Percentiles rank a stretch among this genome's conserved stretches.
phyloP scores from a whole-genome alignment of 1,140 invertebrate genomes.

The Drosophila pallidifrons region DNA sequence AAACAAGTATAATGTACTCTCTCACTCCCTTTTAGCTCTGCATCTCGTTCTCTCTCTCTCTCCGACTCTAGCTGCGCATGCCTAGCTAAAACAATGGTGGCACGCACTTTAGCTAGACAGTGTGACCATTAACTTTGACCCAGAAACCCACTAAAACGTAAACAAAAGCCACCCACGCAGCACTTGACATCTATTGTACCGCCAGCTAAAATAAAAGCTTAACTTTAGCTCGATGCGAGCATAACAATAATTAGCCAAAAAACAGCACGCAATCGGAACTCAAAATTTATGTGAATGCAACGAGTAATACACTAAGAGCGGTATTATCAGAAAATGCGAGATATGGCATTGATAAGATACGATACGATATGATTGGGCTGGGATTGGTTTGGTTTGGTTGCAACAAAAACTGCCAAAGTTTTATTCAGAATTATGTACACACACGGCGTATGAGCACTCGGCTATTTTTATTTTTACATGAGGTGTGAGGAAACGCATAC shows the following conservation, averaged over 20 bases:
- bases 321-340: constrained; percentile 39
- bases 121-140: constrained; percentile 70
- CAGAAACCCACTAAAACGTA: constrained; percentile 75
- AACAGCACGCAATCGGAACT: constrained; percentile 25
- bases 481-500: constrained; percentile 39
- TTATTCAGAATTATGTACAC: neutral
- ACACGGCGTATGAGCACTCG: neutral
- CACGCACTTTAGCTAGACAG: constrained; percentile 7
- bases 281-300: constrained; percentile 22
- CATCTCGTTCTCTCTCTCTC: neutral
- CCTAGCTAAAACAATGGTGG: constrained; percentile 24
- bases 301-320: neutral
- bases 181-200: constrained; percentile 7
- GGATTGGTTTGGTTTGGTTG: constrained; percentile 23
- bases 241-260: constrained; percentile 39
- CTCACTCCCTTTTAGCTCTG: neutral
- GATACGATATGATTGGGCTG: too few species aligned
- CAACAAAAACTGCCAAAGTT: constrained; percentile 18
- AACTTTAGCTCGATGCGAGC: neutral
- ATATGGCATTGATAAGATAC: constrained; percentile 63
- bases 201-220: neutral
- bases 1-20: neutral
- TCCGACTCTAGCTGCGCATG: neutral
- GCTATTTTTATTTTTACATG: constrained; percentile 15
- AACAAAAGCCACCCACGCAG: constrained; percentile 66